phyloP scores from a whole-genome alignment of 2,888 invertebrate species.

The Drosophila stalkeri region DNA sequence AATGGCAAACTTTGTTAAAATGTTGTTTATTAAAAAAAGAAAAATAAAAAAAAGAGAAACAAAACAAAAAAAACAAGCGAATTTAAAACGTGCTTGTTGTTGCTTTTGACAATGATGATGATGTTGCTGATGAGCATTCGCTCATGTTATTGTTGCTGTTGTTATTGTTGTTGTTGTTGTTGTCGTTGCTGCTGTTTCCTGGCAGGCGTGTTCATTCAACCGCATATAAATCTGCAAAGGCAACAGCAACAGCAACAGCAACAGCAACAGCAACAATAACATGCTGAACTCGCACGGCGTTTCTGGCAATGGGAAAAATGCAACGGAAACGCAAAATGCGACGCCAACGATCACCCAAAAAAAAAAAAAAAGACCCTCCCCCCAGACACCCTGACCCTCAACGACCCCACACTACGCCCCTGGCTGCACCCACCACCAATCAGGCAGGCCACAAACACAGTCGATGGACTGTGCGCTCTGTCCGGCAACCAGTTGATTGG shows the following conservation, averaged over 20 bases:
- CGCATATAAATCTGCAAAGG: constrained; percentile 81
- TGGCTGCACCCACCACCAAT: constrained; percentile 8
- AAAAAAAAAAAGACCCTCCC: background rate
- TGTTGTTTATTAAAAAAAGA: constrained; percentile 61
- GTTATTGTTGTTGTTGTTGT: constrained; percentile 25
- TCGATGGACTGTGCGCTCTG: constrained; percentile 35
- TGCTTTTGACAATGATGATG: constrained; percentile 26
- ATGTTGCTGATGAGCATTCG: constrained; percentile 48
- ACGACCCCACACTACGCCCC: background rate
- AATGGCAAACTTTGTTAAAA: constrained; percentile 62
- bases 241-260: no score
- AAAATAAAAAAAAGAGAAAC: constrained; percentile 20
- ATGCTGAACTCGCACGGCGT: constrained; percentile 1
- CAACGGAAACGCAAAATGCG: constrained; percentile 75
- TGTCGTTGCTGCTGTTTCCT: constrained; percentile 46
- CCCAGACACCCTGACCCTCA: constrained; percentile 2
- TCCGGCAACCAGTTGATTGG: constrained; percentile 77
- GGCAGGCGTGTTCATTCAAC: constrained; percentile 82
- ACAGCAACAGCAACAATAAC: constrained; percentile 20
- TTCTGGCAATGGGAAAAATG: constrained; percentile 48
- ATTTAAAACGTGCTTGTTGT: constrained; percentile 35
- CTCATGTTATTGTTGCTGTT: constrained; percentile 37
- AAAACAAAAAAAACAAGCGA: background rate
- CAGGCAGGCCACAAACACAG: constrained; percentile 15
- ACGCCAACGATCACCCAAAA: constrained; percentile 50